phyloP scores from a whole-genome alignment of 2,888 invertebrate species.

The Coelopa pilipes region DNA sequence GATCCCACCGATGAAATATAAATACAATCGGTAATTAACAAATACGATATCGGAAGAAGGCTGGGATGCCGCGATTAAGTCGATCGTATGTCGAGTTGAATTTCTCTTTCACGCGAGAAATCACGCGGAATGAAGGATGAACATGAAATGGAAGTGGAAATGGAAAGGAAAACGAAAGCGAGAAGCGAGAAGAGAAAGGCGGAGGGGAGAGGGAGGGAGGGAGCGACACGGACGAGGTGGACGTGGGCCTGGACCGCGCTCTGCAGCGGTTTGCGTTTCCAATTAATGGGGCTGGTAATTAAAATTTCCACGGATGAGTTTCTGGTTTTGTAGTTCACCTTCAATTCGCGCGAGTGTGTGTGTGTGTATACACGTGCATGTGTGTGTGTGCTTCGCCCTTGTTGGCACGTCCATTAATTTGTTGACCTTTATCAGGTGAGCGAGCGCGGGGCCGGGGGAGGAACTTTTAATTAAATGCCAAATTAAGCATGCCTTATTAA shows the following conservation, averaged over 20 bases:
- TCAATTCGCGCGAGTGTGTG: background rate
- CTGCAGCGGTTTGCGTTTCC: background rate
- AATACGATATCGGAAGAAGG: too few species aligned
- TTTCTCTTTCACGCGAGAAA: background rate
- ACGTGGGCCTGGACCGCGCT: background rate
- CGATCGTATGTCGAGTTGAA: too few species aligned
- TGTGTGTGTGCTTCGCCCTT: background rate
- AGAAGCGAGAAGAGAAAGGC: background rate
- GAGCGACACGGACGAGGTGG: background rate
- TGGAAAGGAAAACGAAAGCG: background rate
- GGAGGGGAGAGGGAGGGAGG: background rate
- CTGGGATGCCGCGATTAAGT: too few species aligned
- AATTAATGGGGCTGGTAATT: slow-evolving; percentile 2
- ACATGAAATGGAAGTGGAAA: background rate
- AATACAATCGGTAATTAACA: too few species aligned
- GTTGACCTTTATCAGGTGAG: background rate
- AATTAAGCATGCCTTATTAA: background rate
- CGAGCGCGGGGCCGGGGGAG: too few species aligned
- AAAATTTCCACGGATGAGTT: slow-evolving; percentile 1
- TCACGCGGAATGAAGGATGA: background rate
- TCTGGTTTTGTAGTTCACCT: background rate
- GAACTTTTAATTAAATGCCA: background rate
- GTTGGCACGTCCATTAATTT: background rate
- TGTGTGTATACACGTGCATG: background rate
- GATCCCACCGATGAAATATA: too few species aligned